Evolutionary conservation across 2,797 vertebrate species (phyloP).

Genomic region (Ataeniobius toweri): DNA sequence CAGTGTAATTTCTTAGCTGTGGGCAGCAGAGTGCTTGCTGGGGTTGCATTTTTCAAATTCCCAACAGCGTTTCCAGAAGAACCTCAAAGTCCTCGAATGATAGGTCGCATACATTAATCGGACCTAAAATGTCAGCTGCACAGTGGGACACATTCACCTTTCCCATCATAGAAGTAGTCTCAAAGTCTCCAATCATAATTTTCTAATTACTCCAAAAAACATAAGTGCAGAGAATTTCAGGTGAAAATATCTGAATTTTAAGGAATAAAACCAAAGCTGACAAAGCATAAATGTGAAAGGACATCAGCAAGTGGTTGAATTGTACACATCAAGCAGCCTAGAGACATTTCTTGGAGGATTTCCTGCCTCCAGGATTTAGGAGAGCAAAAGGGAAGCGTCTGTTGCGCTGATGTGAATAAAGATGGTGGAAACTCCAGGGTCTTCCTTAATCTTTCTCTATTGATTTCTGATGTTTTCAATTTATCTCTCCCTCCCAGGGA

Average conservation of each 20-base stretch:
- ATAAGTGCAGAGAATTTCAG: background rate
- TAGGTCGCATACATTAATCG: slow-evolving; percentile 52
- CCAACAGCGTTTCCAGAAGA: slow-evolving; percentile 43
- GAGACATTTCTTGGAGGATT: slow-evolving; percentile 24
- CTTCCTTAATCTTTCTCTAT: slow-evolving; percentile 56
- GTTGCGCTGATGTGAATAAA: slow-evolving; percentile 36
- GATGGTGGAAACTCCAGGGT: slow-evolving; percentile 35
- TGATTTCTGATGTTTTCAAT: slow-evolving; percentile 63
- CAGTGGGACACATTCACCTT: slow-evolving; percentile 31
- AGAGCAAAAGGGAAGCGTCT: slow-evolving; percentile 11
- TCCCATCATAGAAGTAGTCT: slow-evolving; percentile 7
- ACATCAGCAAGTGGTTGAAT: slow-evolving; percentile 20
- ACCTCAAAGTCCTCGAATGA: slow-evolving; percentile 45
- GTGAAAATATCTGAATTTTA: background rate
- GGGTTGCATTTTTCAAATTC: slow-evolving; percentile 72
- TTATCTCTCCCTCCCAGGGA: slow-evolving; percentile 55
- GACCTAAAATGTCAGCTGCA: slow-evolving; percentile 69
- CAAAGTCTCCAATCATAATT: slow-evolving; percentile 19
- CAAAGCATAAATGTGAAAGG: slow-evolving; percentile 18
- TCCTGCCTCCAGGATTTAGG: slow-evolving; percentile 19
- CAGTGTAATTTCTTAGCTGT: slow-evolving; percentile 74
- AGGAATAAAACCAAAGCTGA: slow-evolving; percentile 10
- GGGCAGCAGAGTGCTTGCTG: slow-evolving; percentile 71
- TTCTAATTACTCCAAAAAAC: slow-evolving; percentile 22
- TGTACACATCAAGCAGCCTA: slow-evolving; percentile 4